A percentile compares a stretch with the other conserved stretches of the same genome.
Conservation (phyloP, 2,888 invertebrate species). For the Helobdella robusta region DNA sequence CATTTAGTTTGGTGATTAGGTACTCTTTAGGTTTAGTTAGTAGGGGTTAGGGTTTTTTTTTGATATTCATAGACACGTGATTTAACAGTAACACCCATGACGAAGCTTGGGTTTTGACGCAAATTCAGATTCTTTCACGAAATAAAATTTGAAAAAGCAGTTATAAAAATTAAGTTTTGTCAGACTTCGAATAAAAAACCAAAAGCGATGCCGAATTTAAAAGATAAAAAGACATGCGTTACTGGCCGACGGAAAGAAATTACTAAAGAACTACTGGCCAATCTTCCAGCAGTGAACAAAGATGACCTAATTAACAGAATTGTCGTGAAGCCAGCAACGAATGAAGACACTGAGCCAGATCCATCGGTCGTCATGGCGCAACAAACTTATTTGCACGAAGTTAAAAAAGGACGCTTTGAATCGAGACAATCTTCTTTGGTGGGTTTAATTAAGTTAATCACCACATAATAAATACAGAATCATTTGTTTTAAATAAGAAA, state of each 20-base stretch:
- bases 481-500: not conserved
- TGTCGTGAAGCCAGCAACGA: constrained; percentile 10
- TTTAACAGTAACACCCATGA: too few species aligned
- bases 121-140: too few species aligned
- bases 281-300: constrained; percentile 10
- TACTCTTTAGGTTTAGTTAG: too few species aligned
- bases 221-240: constrained; percentile 12
- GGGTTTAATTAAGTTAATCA: not conserved
- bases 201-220: too few species aligned
- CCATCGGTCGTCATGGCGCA: not conserved
- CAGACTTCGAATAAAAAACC: too few species aligned
- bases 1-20: too few species aligned
- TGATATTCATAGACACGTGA: too few species aligned
- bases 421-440: not conserved
- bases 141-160: too few species aligned
- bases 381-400: not conserved
- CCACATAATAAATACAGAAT: not conserved
- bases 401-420: too few species aligned
- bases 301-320: constrained; percentile 19
- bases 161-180: too few species aligned
- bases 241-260: constrained; percentile 21
- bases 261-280: constrained; percentile 12
- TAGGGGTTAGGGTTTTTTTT: too few species aligned
- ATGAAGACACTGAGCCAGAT: constrained; percentile 8
- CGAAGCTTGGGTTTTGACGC: too few species aligned